Percentiles rank a stretch among this genome's conserved stretches.
Conservation (phyloP, 2,797 vertebrate species). For the Rhinogobio ventralis region DNA sequence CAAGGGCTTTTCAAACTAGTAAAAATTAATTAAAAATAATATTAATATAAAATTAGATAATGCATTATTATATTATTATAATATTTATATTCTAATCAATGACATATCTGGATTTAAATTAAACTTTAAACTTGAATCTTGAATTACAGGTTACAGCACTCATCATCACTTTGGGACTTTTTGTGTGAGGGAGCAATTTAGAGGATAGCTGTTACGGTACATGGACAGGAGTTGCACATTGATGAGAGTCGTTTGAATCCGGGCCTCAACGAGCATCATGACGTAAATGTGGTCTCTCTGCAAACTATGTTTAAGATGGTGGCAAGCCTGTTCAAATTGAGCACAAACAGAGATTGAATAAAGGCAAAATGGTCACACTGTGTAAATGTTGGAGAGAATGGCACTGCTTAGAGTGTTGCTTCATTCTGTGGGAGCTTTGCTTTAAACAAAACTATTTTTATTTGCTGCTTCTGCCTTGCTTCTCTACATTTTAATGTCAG, state of each 20-base stretch:
- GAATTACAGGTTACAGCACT: neutral
- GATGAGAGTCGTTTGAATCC: constrained; percentile 23
- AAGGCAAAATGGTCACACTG: constrained; percentile 37
- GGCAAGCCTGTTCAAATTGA: constrained; percentile 61
- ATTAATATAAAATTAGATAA: neutral
- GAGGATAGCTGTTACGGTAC: constrained; percentile 30
- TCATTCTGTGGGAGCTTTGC: neutral
- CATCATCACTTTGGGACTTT: neutral
- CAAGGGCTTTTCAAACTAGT: neutral
- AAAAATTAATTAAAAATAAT: neutral
- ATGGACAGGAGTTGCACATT: constrained; percentile 7
- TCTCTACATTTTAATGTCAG: neutral
- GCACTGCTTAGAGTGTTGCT: neutral
- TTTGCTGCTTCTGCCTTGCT: neutral
- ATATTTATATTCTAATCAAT: neutral
- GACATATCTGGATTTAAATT: neutral
- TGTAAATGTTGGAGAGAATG: constrained; percentile 16
- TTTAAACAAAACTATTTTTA: neutral
- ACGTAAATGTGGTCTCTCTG: constrained; percentile 35
- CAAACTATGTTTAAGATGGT: constrained; percentile 46
- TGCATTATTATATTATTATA: neutral
- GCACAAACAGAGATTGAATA: constrained; percentile 51
- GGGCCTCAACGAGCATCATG: constrained; percentile 7
- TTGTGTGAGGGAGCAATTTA: constrained; percentile 16
- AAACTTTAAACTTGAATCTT: neutral